Evolutionary conservation across 2,888 invertebrate genomes (phyloP), one percentile per base, ranked within the genome.

Genomic region (Hypercompe scribonia): DNA sequence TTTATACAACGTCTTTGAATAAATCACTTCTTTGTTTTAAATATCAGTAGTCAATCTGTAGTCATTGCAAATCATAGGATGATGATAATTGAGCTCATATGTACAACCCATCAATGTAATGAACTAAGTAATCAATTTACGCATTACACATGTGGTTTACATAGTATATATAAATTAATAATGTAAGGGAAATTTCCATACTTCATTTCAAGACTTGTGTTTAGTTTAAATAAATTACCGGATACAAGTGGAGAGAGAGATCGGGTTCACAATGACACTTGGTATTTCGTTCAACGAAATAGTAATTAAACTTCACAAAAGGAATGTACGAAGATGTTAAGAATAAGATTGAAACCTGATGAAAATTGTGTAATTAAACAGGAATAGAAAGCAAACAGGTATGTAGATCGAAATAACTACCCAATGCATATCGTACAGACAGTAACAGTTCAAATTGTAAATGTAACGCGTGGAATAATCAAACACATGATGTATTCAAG

Each of bases 401-500:
- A 28, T 58, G 58, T 13, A 58, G 31, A 61, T 61, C 15, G 18
- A 28, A 61, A 18, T 31, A 61, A 61, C 18, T 4, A 31, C 15
- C 61, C 18, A 18, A 81, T 82, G 77, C 83, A 74, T 80, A 84
- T 81, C 72, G 75, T 78, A 77, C 81, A 81, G 82, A 88, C 86
- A 86, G 88, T 86, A 90, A 88, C 88, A 90, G 86, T 87, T 88
- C 88, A 89, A 91, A 92, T 91, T 87, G 87, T 89, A 89, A 83
- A 87, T 88, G 88, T 92, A 92, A 93, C 92, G 93, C 90, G 84
- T 84, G 83, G 82, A 87, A 90, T 91, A 92, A 93, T 92, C 90
- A 91, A 93, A 94, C 93, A 93, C 88, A 93, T 90, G 89, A 92
- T 91, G 88, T 87, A 85, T 83, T 91, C 94, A 94, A 94, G 94